Percentiles rank a stretch among this genome's conserved stretches.
phyloP scores from a whole-genome alignment of 1,140 invertebrate species.

The Maconellicoccus hirsutus region DNA sequence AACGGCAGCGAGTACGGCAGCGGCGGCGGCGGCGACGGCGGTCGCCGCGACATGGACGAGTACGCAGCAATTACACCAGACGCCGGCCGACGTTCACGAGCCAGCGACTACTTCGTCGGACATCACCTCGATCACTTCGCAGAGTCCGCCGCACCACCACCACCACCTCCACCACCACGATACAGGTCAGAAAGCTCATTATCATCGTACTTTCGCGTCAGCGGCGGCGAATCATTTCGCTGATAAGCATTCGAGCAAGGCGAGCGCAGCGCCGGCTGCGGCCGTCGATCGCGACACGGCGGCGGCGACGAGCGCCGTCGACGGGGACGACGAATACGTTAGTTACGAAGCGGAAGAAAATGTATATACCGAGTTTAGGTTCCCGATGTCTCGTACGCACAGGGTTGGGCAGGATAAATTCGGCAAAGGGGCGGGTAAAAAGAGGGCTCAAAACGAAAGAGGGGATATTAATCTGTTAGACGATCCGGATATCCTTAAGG shows the following conservation, averaged over 20 bases:
- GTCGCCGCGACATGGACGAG: background rate
- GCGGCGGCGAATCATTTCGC: background rate
- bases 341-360: slow-evolving; percentile 5
- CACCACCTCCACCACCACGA: slow-evolving; percentile 28
- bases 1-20: slow-evolving; percentile 12
- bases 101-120: slow-evolving; percentile 26
- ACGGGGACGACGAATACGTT: slow-evolving; percentile 32
- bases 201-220: background rate
- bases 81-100: slow-evolving; percentile 13
- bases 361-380: slow-evolving; percentile 32
- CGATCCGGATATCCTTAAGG: background rate
- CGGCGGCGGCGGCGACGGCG: background rate
- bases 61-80: background rate
- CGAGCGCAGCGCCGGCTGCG: background rate
- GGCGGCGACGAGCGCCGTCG: background rate
- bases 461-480: background rate
- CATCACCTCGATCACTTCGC: slow-evolving; percentile 27
- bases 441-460: background rate
- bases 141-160: slow-evolving; percentile 19
- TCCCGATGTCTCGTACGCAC: background rate
- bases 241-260: background rate
- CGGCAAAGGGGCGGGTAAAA: background rate
- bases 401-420: too few species aligned
- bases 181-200: slow-evolving; percentile 33
- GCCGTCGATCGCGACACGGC: background rate